Evolutionary conservation across 2,797 vertebrate genomes (phyloP), one percentile per base, ranked within the genome.

Genomic region (Brachyrhaphis roseni): DNA sequence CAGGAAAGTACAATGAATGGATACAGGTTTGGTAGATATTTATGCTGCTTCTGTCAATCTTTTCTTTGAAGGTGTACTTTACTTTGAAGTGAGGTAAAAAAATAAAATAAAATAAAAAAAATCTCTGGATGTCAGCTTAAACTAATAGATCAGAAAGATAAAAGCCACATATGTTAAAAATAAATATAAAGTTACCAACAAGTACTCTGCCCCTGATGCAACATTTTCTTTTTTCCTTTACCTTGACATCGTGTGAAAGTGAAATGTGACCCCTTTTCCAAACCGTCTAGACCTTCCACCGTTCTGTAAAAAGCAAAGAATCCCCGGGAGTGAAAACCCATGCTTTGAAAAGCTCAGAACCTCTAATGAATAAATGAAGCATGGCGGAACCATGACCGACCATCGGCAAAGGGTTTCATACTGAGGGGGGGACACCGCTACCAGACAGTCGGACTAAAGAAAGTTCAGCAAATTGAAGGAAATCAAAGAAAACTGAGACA

Each of bases 311-410:
- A 86, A 80, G 88, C 90, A 84, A 88, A 85, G 83, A 81, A 84
- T 89, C 85, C 77, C 83, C 45, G 86, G 91, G 86, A 88, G 89
- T 66, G 74, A 77, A 88, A 92, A 88, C 86, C 79, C 84, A 90
- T 90, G 90, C 81, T 87, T 77, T 57, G 23, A 87, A 91, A 88
- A 78, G 78, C 82, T 88, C 84, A 86, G 90, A 90, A 92, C 72
- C 78, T 70, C 74, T 87, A 92, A 93, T 90, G 90, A 92, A 84
- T 89, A 92, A 94, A 92, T 90, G 85, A 91, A 88, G 89, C 92
- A 78, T 91, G 87, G 82, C 81, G 82, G 80, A 91, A 86, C 23
- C 89, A 82, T 93, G 92, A 92, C 92, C 23, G 88, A 71, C 81
- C 78, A 71, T 2, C 78, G 86, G 91, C 88, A 62, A 81, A 79